phyloP scores from a whole-genome alignment of 2,113 vertebrate genomes.

The Bettongia penicillata region DNA sequence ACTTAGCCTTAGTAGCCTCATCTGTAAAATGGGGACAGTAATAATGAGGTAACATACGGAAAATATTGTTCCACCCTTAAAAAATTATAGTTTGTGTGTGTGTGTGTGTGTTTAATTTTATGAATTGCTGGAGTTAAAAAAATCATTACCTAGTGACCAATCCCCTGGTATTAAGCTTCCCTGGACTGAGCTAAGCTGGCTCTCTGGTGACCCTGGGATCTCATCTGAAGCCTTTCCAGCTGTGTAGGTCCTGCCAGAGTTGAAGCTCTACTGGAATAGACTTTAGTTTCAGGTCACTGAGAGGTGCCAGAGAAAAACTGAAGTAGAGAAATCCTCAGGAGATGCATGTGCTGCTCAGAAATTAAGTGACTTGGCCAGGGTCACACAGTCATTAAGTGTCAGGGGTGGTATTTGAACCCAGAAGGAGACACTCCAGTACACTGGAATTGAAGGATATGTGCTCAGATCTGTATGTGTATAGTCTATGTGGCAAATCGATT shows the following conservation, averaged over 20 bases:
- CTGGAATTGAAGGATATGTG: background rate
- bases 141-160: background rate
- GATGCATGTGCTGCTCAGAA: background rate
- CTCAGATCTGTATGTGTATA: background rate
- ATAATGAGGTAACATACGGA: background rate
- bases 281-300: background rate
- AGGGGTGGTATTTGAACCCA: background rate
- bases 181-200: background rate
- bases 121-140: background rate
- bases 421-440: background rate
- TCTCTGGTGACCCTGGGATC: background rate
- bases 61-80: background rate
- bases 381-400: background rate
- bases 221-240: background rate
- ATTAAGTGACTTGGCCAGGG: background rate
- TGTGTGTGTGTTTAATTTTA: background rate
- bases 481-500: background rate
- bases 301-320: background rate
- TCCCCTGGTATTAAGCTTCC: background rate
- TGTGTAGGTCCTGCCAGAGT: background rate
- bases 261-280: background rate
- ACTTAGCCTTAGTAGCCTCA: too few relatives aligned
- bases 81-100: background rate
- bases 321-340: background rate
- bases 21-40: background rate